A percentile compares a stretch with the other conserved stretches of the same genome.
Conservation (phyloP, 2,888 invertebrate species). For the Drosophila borealis region DNA sequence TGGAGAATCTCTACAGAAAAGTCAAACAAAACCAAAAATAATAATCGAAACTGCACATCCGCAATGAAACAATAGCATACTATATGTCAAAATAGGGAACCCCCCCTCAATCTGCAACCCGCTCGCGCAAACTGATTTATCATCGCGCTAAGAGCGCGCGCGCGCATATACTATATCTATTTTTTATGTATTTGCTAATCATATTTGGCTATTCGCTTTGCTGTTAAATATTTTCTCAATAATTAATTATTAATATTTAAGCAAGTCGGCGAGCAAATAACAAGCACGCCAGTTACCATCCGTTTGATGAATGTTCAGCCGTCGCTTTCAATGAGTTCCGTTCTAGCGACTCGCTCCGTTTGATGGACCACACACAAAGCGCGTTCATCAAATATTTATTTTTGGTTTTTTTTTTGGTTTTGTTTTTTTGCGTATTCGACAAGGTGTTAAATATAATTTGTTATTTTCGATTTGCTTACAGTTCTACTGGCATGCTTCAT, state of each 20-base stretch:
- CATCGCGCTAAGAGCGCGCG: slow-evolving; percentile 62
- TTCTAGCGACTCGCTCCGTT: slow-evolving; percentile 44
- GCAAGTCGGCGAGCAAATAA: slow-evolving; percentile 56
- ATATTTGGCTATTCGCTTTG: slow-evolving; percentile 23
- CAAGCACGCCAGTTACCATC: slow-evolving; percentile 44
- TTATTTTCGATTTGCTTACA: slow-evolving; percentile 69
- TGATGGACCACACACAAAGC: slow-evolving; percentile 61
- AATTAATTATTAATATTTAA: slow-evolving; percentile 78
- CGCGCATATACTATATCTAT: too few species aligned
- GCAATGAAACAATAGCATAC: slow-evolving; percentile 68
- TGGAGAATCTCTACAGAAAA: background rate
- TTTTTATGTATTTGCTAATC: slow-evolving; percentile 21
- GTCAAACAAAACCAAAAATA: slow-evolving; percentile 34
- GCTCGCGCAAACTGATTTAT: slow-evolving; percentile 53
- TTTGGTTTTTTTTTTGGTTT: background rate
- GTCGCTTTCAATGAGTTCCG: slow-evolving; percentile 68
- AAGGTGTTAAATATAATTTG: slow-evolving; percentile 28
- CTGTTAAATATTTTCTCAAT: slow-evolving; percentile 65
- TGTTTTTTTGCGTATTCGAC: slow-evolving; percentile 19
- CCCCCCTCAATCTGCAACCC: background rate
- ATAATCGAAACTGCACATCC: slow-evolving; percentile 72
- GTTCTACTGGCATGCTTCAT: slow-evolving; percentile 89
- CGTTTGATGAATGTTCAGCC: slow-evolving; percentile 68
- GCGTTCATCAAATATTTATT: slow-evolving; percentile 32
- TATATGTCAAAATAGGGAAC: slow-evolving; percentile 10